phyloP scores from a whole-genome alignment of 2,888 invertebrate genomes.

The Leistus spinibarbis region DNA sequence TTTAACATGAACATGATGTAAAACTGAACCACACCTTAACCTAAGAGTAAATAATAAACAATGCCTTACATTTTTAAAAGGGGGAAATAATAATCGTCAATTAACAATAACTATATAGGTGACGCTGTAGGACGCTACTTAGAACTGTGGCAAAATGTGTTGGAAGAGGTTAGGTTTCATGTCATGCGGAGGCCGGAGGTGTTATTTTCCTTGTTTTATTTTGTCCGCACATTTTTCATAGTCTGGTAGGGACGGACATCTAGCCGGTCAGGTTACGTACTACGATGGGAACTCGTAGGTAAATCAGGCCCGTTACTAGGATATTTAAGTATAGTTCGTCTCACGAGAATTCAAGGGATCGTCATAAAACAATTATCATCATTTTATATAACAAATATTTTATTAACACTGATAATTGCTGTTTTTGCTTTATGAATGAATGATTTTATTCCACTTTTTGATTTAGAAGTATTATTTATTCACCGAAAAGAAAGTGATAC shows the following conservation, averaged over 20 bases:
- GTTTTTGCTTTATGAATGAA: no score
- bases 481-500: no score
- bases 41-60: slow-evolving; percentile 8
- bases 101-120: background rate
- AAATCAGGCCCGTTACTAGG: no score
- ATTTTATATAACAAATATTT: no score
- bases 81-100: background rate
- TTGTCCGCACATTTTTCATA: slow-evolving; percentile 5
- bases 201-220: slow-evolving; percentile 18
- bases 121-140: background rate
- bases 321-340: no score
- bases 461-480: no score
- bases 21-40: slow-evolving; percentile 15
- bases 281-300: slow-evolving; percentile 16
- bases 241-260: slow-evolving; percentile 25
- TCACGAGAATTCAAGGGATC: no score
- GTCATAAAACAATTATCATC: no score
- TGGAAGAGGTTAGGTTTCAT: background rate
- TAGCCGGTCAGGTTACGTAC: slow-evolving; percentile 15
- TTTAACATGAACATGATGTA: background rate
- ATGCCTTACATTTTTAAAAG: slow-evolving; percentile 25
- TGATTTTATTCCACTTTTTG: no score
- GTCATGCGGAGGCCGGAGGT: background rate
- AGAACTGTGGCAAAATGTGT: no score
- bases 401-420: no score